These are phyloP conservation scores for Sinosuthora webbiana DNA, from an alignment of 2,113 vertebrate species.

Conservation along the genomic window DNA sequence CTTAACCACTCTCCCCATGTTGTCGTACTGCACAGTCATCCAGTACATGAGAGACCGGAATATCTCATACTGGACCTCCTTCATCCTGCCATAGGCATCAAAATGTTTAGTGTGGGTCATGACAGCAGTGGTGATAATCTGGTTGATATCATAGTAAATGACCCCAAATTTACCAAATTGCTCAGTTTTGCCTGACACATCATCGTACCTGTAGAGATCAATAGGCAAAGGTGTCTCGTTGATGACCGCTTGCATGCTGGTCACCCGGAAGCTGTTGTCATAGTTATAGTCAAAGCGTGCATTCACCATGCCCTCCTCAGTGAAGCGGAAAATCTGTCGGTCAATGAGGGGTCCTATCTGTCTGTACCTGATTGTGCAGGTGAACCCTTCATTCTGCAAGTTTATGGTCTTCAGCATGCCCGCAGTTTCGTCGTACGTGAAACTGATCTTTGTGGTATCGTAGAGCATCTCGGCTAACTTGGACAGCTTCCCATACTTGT, in stretches of 20 bases:
- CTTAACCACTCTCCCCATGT: conserved; percentile 96
- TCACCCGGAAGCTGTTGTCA: conserved; percentile 97
- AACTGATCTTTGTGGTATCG: conserved; percentile 91
- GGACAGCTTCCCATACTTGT: conserved; percentile 92
- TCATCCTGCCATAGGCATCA: conserved; percentile 93
- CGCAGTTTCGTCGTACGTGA: conserved; percentile 90
- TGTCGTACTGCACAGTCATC: conserved; percentile 99
- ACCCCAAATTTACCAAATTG: conserved; percentile 99
- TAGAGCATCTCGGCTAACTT: conserved; percentile 94
- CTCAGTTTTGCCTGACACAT: conserved; percentile 95
- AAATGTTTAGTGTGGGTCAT: conserved; percentile 99
- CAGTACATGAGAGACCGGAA: conserved; percentile 98
- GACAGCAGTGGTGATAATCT: conserved; percentile 96
- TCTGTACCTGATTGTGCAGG: conserved; percentile 94
- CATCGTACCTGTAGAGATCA: conserved; percentile 94
- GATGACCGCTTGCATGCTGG: conserved; percentile 98
- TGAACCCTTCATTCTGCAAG: conserved; percentile 92
- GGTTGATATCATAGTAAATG: conserved; percentile 98
- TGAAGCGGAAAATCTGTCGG: conserved; percentile 97
- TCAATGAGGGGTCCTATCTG: conserved; percentile 97
- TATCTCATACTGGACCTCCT: conserved; percentile 97
- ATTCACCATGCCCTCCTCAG: conserved; percentile 97
- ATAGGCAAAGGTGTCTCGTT: conserved; percentile 96
- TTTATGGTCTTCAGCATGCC: conserved; percentile 96
- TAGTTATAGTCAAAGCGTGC: conserved; percentile 98